Conservation (phyloP, 2,797 vertebrate genomes). For the Urophycis tenuis region DNA sequence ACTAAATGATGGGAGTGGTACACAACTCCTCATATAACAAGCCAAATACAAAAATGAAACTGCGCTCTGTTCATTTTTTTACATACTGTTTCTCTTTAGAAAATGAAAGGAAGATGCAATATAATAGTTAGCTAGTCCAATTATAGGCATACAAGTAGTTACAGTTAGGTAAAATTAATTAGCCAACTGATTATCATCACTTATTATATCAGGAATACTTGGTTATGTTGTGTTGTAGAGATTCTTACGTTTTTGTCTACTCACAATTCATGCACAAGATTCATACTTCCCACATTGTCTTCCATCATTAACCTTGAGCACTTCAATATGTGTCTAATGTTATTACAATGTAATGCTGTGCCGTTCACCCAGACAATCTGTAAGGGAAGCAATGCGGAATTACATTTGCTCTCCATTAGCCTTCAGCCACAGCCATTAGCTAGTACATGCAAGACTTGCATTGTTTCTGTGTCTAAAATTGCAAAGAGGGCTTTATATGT, state of each 20-base stretch:
- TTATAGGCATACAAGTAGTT: background rate
- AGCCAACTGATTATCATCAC: background rate
- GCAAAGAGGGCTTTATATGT: constrained; percentile 26
- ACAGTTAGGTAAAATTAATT: background rate
- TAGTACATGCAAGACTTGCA: constrained; percentile 17
- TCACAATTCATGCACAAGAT: background rate
- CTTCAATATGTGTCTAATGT: constrained; percentile 8
- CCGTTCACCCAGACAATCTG: background rate
- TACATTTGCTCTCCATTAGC: constrained; percentile 17
- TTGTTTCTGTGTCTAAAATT: constrained; percentile 1
- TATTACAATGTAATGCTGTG: background rate
- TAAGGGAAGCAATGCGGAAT: constrained; percentile 8
- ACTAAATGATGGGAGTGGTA: background rate
- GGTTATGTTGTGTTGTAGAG: background rate
- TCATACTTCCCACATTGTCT: background rate
- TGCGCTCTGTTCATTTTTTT: background rate
- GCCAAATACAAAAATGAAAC: background rate
- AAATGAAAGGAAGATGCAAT: background rate
- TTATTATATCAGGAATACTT: background rate
- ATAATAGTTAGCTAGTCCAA: background rate
- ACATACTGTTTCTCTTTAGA: background rate
- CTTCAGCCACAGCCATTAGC: constrained; percentile 13
- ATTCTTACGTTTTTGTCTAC: background rate
- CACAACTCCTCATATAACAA: background rate
- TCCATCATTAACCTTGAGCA: background rate